phyloP scores from a whole-genome alignment of 2,888 invertebrate genomes.

The Panzeria rudis region DNA sequence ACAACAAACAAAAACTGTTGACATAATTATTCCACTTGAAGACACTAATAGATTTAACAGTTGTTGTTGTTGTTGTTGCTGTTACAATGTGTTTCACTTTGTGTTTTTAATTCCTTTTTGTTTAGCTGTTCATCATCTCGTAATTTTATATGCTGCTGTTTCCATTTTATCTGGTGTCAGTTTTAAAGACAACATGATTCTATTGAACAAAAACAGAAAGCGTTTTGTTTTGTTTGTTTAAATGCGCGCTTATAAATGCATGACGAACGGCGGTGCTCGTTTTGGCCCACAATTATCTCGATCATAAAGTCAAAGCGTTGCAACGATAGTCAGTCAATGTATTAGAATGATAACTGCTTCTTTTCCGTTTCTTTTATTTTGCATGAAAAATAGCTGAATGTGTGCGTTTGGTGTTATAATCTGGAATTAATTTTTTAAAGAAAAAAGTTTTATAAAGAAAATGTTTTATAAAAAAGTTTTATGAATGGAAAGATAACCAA shows the following conservation, averaged over 20 bases:
- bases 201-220: constrained; percentile 15
- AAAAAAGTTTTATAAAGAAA: constrained; percentile 2
- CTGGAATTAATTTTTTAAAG: constrained; percentile 2
- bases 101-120: constrained; percentile 6
- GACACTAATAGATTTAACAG: constrained; percentile 63
- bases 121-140: constrained; percentile 36
- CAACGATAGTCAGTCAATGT: constrained; percentile 20
- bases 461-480: background rate
- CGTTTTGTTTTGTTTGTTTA: background rate
- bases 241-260: constrained; percentile 37
- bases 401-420: background rate
- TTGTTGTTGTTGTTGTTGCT: constrained; percentile 23
- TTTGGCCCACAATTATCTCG: background rate
- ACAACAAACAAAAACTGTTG: constrained; percentile 56
- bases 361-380: background rate
- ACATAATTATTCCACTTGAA: constrained; percentile 69
- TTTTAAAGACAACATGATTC: constrained; percentile 38
- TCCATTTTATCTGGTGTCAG: constrained; percentile 40
- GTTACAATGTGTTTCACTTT: background rate
- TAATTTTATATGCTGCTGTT: constrained; percentile 42
- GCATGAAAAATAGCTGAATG: background rate
- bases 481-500: background rate
- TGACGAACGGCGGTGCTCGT: constrained; percentile 12
- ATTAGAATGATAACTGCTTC: constrained; percentile 24
- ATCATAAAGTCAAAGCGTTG: constrained; percentile 44